A percentile compares a stretch with the other conserved stretches of the same genome.
phyloP scores from a whole-genome alignment of 2,113 vertebrate species.

The Burhinus oedicnemus region DNA sequence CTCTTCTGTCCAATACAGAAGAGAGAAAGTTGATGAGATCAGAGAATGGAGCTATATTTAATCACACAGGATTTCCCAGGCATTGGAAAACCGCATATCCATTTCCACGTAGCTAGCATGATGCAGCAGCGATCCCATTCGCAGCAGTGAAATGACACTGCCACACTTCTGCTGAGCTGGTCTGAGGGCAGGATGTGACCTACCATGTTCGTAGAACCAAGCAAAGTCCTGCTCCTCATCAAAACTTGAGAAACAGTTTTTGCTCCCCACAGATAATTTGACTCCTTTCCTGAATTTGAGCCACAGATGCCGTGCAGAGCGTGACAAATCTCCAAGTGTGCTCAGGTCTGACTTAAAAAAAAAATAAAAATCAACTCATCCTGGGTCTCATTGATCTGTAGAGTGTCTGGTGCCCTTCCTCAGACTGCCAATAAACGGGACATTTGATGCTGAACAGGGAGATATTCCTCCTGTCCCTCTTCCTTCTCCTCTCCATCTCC shows the following conservation, averaged over 20 bases:
- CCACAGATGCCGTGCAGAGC: background rate
- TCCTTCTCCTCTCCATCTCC: background rate
- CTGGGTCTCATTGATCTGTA: background rate
- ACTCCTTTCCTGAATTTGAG: background rate
- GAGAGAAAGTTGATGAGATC: background rate
- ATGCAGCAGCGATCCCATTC: background rate
- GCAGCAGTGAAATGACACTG: background rate
- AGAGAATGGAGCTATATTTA: background rate
- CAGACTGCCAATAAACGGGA: background rate
- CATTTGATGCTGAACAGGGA: background rate
- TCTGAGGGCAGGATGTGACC: background rate
- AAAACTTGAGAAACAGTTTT: background rate
- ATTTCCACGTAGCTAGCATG: background rate
- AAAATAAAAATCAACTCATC: background rate
- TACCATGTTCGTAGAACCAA: accelerated
- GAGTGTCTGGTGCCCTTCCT: background rate
- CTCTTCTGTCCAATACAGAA: background rate
- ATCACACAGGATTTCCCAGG: background rate
- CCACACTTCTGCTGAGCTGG: background rate
- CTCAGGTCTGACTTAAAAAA: background rate
- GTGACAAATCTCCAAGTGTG: background rate
- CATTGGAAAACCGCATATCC: background rate
- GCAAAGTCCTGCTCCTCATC: background rate
- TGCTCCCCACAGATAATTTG: background rate
- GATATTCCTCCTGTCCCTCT: background rate